These are phyloP conservation scores for Ormyrus thymus DNA, from an alignment of 2,888 invertebrate species.

Conservation along the genomic window DNA sequence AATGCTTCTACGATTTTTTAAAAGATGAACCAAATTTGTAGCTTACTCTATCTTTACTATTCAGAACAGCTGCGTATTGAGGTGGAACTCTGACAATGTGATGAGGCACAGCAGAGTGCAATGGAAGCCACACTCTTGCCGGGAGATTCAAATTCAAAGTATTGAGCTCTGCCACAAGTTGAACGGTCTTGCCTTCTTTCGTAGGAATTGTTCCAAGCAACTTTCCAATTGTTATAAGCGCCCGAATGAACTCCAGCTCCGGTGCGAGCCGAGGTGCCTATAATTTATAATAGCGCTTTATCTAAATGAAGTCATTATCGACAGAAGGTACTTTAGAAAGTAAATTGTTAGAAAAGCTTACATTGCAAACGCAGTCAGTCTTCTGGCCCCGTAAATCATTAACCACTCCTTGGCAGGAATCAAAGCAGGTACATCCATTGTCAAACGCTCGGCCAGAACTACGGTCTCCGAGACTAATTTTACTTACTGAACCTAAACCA, in stretches of 20 bases:
- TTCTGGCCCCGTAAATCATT: constrained; percentile 86
- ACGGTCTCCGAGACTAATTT: constrained; percentile 90
- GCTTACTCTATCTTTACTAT: constrained; percentile 95
- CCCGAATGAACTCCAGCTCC: constrained; percentile 90
- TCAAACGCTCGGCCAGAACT: constrained; percentile 97
- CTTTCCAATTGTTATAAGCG: constrained; percentile 91
- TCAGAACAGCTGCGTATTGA: constrained; percentile 97
- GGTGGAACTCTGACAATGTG: constrained; percentile 97
- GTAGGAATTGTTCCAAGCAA: constrained; percentile 87
- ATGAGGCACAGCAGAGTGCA: constrained; percentile 90
- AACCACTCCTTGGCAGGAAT: constrained; percentile 87
- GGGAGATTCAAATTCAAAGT: constrained; percentile 97
- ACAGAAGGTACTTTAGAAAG: neutral
- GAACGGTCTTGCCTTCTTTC: constrained; percentile 94
- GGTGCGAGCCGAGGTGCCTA: constrained; percentile 89
- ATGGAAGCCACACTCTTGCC: constrained; percentile 97
- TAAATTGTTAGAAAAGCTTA: constrained; percentile 70
- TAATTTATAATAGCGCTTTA: neutral
- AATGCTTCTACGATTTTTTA: neutral
- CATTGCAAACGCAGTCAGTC: constrained; percentile 86
- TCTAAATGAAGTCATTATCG: constrained; percentile 22
- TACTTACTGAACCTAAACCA: constrained; percentile 73
- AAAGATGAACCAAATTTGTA: neutral
- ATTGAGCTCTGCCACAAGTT: constrained; percentile 93
- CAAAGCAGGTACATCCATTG: constrained; percentile 94